Base-by-base conservation (phyloP, 2,888 invertebrate species). In the Calliphora vomitoria region DNA sequence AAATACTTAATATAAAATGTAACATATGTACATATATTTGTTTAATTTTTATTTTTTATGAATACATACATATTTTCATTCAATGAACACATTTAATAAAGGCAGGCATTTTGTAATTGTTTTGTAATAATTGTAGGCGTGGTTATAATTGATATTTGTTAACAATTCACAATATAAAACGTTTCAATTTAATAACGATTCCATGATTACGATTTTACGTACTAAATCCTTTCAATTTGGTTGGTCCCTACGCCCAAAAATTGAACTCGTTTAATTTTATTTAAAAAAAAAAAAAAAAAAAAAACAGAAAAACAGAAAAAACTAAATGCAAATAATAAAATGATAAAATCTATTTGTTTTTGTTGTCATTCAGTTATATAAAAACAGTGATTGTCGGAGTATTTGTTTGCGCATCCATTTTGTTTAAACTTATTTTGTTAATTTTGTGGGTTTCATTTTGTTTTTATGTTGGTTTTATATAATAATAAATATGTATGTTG, bases 61-160 rank as follows among this genome's bases (percentile, higher is more conserved):
- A 68, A 44, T 66, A 53, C 31, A 55, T 68, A 55, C 62, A 35
- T 55, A 60, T 79, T 86, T 81, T 74, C 80, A 62, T 76, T 53
- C 74, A 79, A 82, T 87, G 87, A 87, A 85, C 85, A 87, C 87
- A 87, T 82, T 87, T 79, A 82, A 69, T 85, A 80, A 87, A 85
- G 87, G 79, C 85, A 79, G 85, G 74, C 55, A 79, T 82, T 72
- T 76, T 69, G n/a, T n/a, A 83, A 81, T 87, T 83, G 78, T 84
- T 53, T 75, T 13, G 13, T 82, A 62, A 60, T 75, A 78, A 68
- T 62, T 53, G 47, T 71, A 78, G 87, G 87, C 87, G 87, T 84
- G 83, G 83, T 81, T 60, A 53, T 84, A 84, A 87, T 87, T 84
- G 87, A 84, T 87, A 58, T 76, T 76, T 71, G 75, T 86, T 83